Evolutionary conservation across 2,797 vertebrate species (phyloP), one percentile per base, ranked within the genome.

Genomic region (Channallabes apus): DNA sequence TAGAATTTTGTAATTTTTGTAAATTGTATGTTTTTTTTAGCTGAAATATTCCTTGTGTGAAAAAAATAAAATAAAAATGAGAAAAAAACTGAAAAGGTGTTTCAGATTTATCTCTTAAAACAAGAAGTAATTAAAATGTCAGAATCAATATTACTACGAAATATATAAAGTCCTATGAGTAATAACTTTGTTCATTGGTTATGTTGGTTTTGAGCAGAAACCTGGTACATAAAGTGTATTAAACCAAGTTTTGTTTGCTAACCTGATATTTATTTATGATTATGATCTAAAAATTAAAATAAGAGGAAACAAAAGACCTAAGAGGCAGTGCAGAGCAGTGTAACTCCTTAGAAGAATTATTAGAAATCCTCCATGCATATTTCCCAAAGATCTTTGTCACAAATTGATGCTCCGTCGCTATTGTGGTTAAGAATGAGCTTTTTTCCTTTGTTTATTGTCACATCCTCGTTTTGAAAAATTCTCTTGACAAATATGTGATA

Each of bases 91-190:
- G 2, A n/a, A 51, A 51, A 73, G 9, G 22, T 32, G 6, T 32
- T 76, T 27, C 54, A 77, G 75, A 58, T 59, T 77, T 24, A 59
- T 77, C 4, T 77, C 51, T 46, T 62, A 29, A 51, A 73, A 46
- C n/a, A 75, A 38, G 64, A 2, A 3, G n/a, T 38, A 38, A 29
- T 65, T 78, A 41, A 54, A 64, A 75, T 9, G 4, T 46, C 64
- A 79, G n/a, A 84, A 69, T 58, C 32, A 29, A 20, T 46, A 46
- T 46, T 6, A 64, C 77, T 24, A 9, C 11, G 64, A 54, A 69
- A 46, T 80, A 46, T 59, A 61, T 59, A 67, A 58, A 51, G 11
- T 72, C 58, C 65, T 62, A 80, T 11, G 22, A 64, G 77, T 41
- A 46, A 27, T 1, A 46, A 7, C 18, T 80, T 41, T 18, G 27